These are phyloP conservation scores for Nebria brevicollis DNA, from an alignment of 2,888 invertebrate species.

Conservation along the genomic window DNA sequence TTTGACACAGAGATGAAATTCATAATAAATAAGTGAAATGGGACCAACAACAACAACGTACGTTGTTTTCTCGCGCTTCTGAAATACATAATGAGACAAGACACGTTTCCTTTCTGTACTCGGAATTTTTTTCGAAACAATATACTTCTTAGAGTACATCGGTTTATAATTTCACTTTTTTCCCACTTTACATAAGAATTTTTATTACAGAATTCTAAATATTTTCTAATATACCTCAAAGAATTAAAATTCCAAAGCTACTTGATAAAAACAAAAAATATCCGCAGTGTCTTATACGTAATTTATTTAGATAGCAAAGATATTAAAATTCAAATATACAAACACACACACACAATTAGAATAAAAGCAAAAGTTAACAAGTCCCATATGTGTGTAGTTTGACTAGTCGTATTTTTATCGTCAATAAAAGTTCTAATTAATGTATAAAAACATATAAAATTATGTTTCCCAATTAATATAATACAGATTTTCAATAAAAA, in stretches of 20 bases:
- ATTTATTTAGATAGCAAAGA: too few species aligned
- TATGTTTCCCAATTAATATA: not conserved
- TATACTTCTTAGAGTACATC: not conserved
- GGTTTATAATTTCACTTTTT: not conserved
- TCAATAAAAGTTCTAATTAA: not conserved
- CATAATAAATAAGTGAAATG: not conserved
- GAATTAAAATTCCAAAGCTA: not conserved
- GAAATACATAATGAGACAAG: not conserved
- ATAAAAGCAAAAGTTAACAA: too few species aligned
- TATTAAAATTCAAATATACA: too few species aligned
- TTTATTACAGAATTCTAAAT: not conserved
- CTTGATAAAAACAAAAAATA: not conserved
- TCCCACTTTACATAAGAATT: not conserved
- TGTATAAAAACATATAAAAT: not conserved
- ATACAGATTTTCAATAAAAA: not conserved
- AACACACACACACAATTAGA: too few species aligned
- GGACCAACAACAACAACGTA: not conserved
- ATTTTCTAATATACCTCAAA: not conserved
- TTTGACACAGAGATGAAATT: conserved; percentile 1
- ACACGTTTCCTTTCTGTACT: not conserved
- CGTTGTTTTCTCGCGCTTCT: not conserved
- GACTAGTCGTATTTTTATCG: too few species aligned
- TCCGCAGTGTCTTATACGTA: too few species aligned
- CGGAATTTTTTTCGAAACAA: not conserved
- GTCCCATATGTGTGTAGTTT: too few species aligned